Conservation (phyloP, 92 coral and sea anemone genomes). For the Virgularia gustaviana region DNA sequence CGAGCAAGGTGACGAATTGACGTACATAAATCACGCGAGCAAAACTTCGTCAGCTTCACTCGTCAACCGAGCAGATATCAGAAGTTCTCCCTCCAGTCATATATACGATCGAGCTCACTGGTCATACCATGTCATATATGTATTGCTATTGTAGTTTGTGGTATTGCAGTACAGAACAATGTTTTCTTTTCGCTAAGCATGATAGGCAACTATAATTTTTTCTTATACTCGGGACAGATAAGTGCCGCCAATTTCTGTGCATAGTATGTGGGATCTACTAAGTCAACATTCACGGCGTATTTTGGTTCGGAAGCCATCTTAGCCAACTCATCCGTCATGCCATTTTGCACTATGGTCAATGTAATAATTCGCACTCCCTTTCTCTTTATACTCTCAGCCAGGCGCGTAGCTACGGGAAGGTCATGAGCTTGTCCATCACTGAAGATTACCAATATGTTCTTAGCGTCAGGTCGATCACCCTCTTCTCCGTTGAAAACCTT, state of each 20-base stretch:
- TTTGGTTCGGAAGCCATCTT: conserved; percentile 15
- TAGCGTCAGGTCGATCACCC: conserved; percentile 21
- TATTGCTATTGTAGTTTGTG: too few species aligned
- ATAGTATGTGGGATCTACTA: conserved; percentile 11
- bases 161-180: too few species aligned
- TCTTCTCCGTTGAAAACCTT: conserved; percentile 25
- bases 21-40: background rate
- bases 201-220: background rate
- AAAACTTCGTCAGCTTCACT: too few species aligned
- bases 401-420: background rate
- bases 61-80: too few species aligned
- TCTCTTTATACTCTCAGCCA: conserved; percentile 11
- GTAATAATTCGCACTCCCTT: conserved; percentile 20
- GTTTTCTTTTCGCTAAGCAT: background rate
- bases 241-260: conserved; percentile 15
- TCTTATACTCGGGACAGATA: conserved; percentile 4
- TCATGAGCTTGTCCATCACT: conserved; percentile 35
- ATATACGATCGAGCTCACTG: too few species aligned
- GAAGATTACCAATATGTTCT: conserved; percentile 5
- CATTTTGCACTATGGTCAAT: background rate
- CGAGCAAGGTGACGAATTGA: too few species aligned
- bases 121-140: too few species aligned
- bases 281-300: background rate
- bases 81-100: too few species aligned
- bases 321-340: background rate